Percentiles rank a stretch among this genome's conserved stretches.
Evolutionary conservation across 2,113 vertebrate species (phyloP).

Genomic region (Oxyruncus cristatus): DNA sequence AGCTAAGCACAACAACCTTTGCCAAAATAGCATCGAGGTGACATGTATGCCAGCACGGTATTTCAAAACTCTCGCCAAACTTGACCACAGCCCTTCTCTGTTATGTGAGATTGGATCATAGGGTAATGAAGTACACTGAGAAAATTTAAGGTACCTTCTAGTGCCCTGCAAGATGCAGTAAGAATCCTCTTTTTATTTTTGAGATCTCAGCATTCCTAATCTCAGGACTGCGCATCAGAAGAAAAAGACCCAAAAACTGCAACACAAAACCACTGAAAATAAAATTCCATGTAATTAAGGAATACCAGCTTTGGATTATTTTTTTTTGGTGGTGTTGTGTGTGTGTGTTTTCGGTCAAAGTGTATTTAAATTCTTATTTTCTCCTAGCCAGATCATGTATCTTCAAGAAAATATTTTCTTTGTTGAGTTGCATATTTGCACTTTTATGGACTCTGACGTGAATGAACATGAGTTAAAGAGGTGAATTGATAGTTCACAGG

Average conservation of each 20-base stretch:
- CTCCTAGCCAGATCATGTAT: not conserved
- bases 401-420: not conserved
- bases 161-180: not conserved
- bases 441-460: not conserved
- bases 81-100: not conserved
- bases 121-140: not conserved
- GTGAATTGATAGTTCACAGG: not conserved
- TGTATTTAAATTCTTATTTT: not conserved
- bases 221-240: not conserved
- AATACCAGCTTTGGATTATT: not conserved
- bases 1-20: not conserved
- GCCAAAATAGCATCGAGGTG: not conserved
- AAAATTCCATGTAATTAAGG: not conserved
- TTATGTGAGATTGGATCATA: not conserved
- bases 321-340: no score
- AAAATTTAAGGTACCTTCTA: not conserved
- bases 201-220: not conserved
- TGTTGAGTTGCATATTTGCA: not conserved
- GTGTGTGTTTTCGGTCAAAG: not conserved
- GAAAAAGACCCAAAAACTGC: not conserved
- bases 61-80: not conserved
- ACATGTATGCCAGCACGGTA: not conserved
- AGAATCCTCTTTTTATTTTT: not conserved
- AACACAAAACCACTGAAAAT: rapidly evolving
- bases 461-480: not conserved